Percentiles rank a stretch among this genome's conserved stretches.
Conservation (phyloP, 92 coral and sea anemone species). For the Parazoanthus darwini region DNA sequence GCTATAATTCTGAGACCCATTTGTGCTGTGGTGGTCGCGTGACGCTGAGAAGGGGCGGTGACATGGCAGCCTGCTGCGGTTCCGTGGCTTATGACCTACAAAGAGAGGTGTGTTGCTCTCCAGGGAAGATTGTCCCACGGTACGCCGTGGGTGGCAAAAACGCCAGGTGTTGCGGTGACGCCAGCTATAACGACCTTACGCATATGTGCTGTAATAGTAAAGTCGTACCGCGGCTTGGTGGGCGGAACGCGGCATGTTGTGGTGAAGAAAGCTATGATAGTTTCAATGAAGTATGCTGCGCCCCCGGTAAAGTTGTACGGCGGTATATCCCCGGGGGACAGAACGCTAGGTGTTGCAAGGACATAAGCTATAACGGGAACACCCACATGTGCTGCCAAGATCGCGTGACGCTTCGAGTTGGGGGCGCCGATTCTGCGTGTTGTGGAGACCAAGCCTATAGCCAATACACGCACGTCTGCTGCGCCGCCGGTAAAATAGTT, state of each 20-base stretch:
- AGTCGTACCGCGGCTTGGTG: constrained; percentile 27
- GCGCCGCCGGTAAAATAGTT: constrained; percentile 19
- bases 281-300: constrained; percentile 37
- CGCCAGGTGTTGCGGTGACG: constrained; percentile 50
- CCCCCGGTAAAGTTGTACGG: constrained; percentile 34
- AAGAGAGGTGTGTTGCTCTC: constrained; percentile 46
- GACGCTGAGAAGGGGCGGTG: constrained; percentile 19
- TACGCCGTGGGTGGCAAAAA: constrained; percentile 32
- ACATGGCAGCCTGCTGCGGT: constrained; percentile 50
- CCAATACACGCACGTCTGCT: constrained; percentile 50
- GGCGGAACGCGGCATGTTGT: constrained; percentile 40
- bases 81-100: constrained; percentile 20
- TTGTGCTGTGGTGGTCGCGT: constrained; percentile 34
- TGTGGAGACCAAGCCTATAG: constrained; percentile 42
- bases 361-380: constrained; percentile 22
- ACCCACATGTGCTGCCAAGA: constrained; percentile 45
- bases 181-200: constrained; percentile 37
- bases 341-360: constrained; percentile 47
- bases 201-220: constrained; percentile 43
- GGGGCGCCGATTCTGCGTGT: constrained; percentile 28
- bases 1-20: constrained; percentile 39
- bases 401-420: constrained; percentile 22
- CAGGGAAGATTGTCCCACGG: constrained; percentile 4
- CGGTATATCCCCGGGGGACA: constrained; percentile 45
- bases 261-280: constrained; percentile 32